Evolutionary conservation across 2,113 vertebrate genomes (phyloP).

Genomic region (Arizona elegans): DNA sequence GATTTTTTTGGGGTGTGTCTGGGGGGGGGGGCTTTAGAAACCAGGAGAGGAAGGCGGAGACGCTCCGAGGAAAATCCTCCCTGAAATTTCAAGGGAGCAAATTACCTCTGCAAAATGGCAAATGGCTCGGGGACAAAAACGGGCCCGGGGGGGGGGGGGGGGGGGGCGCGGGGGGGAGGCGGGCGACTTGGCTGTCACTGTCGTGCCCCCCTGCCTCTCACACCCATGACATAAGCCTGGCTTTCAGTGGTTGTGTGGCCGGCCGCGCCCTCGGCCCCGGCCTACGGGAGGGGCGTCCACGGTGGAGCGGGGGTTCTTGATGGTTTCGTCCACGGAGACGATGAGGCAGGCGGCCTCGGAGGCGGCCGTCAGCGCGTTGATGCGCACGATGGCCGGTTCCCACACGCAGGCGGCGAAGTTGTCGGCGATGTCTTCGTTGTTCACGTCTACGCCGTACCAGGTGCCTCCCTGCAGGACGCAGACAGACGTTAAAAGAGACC

Average conservation of each 20-base stretch:
- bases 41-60: background rate
- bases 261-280: constrained; percentile 77
- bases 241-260: constrained; percentile 77
- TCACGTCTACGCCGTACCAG: constrained; percentile 95
- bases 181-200: too few relatives aligned
- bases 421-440: constrained; percentile 92
- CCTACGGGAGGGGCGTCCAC: constrained; percentile 67
- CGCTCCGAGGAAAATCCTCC: background rate
- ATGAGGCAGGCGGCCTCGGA: constrained; percentile 94
- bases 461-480: constrained; percentile 76
- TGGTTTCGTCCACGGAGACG: constrained; percentile 92
- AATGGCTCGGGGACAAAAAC: too few relatives aligned
- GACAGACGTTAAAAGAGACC: background rate
- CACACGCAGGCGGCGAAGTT: constrained; percentile 89
- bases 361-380: constrained; percentile 90
- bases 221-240: rapidly evolving
- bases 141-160: too few relatives aligned
- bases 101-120: background rate
- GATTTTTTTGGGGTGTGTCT: rapidly evolving
- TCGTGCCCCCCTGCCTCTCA: background rate
- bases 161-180: too few relatives aligned
- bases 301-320: constrained; percentile 88
- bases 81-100: background rate
- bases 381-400: constrained; percentile 90
- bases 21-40: background rate